Base-by-base conservation (phyloP, 2,888 invertebrate genomes). In the Caenorhabditis macrosperma region DNA sequence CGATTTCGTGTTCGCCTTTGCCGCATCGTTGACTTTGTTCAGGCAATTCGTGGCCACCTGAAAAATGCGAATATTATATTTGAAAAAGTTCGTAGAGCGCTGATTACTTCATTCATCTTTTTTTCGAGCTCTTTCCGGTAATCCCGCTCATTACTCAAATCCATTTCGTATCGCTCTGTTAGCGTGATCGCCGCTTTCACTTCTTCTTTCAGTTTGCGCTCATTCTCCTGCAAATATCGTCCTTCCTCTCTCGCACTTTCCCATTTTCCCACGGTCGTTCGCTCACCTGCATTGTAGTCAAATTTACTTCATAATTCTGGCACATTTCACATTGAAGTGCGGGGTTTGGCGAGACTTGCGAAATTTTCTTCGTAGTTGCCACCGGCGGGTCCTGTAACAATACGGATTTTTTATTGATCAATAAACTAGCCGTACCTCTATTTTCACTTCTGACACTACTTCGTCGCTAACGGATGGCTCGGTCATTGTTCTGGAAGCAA, bases 291-390 rank as follows among this genome's bases (percentile, higher is more conserved):
- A 95, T 93, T 79, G 93, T 93, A 78, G 95, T 95, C 86, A 96
- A 92, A 92, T 95, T 94, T 79, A 94, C 93, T 93, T 96, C 94
- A 91, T 95, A 95, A 92, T 95, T 94, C 79, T 93, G 93, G 91
- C 97, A 97, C 94, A 95, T 95, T 91, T 94, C 95, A 91, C 97
- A 97, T 57, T 60, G 61, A 20, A 76, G 28, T 15, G 68, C 41
- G 15, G 64, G 12, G 61, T 67, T 75, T 24, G 76, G 68, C 7
- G 76, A 76, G 3, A 63, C 57, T 63, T 76, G 76, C 55, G 76
- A 68, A 48, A 57, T 22, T 35, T 76, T 76, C 38, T 72, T 71
- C 6, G n/a, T 10, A 12, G 24, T 10, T 3, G 52, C 12, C 17
- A 7, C 24, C 35, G 63, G 10, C 24, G 44, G 63, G 26, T 72